phyloP scores from a whole-genome alignment of 2,888 invertebrate genomes.

The Phaonia tiefii region DNA sequence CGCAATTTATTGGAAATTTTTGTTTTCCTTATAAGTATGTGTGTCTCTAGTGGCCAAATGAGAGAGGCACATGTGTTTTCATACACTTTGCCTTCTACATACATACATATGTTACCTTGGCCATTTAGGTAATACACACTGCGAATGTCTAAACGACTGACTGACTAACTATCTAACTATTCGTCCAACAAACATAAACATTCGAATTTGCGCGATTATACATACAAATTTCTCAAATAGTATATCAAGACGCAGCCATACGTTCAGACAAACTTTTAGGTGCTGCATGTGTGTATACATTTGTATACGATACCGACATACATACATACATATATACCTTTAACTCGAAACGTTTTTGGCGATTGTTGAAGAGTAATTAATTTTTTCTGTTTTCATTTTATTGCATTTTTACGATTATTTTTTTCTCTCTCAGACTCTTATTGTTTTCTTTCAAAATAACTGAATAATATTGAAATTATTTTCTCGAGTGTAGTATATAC shows the following conservation, averaged over 20 bases:
- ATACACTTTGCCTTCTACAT: slow-evolving; percentile 48
- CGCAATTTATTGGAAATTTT: slow-evolving; percentile 14
- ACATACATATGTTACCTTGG: slow-evolving; percentile 47
- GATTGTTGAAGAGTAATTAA: slow-evolving; percentile 26
- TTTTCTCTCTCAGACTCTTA: neutral
- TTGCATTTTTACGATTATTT: slow-evolving; percentile 26
- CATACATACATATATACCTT: slow-evolving; percentile 1
- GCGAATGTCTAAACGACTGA: slow-evolving; percentile 4
- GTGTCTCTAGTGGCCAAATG: slow-evolving; percentile 10
- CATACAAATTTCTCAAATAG: too few relatives aligned
- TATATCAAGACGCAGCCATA: neutral
- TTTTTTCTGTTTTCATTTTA: slow-evolving; percentile 8
- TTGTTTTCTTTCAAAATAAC: slow-evolving; percentile 8
- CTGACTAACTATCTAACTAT: neutral
- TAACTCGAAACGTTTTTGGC: slow-evolving; percentile 46
- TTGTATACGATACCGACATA: neutral
- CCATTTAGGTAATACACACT: slow-evolving; percentile 21
- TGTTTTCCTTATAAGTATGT: slow-evolving; percentile 28
- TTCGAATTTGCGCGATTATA: neutral
- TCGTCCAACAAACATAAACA: slow-evolving; percentile 20
- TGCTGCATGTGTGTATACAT: slow-evolving; percentile 2
- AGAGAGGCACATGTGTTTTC: slow-evolving; percentile 17
- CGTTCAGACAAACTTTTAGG: neutral
- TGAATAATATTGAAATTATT: slow-evolving; percentile 1
- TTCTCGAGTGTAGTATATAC: slow-evolving; percentile 4